A percentile compares a stretch with the other conserved stretches of the same genome.
These are phyloP conservation scores for Chirona hameri DNA, from an alignment of 2,888 invertebrate species.

Conservation along the genomic window DNA sequence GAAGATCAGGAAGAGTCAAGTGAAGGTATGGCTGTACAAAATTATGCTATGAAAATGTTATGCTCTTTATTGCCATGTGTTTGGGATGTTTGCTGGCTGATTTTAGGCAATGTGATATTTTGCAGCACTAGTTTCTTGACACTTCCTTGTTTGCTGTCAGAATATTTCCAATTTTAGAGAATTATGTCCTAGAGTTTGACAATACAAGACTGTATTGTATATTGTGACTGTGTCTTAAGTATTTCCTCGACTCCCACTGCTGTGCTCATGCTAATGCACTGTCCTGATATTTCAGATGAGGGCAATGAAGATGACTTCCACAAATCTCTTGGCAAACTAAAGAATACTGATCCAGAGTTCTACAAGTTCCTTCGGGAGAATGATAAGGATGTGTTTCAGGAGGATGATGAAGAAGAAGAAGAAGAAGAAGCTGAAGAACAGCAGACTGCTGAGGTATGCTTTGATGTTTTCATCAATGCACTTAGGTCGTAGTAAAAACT, in stretches of 20 bases:
- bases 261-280: too few relatives aligned
- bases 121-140: too few relatives aligned
- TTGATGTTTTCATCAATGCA: too few relatives aligned
- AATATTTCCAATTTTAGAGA: too few relatives aligned
- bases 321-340: not conserved
- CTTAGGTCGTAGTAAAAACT: too few relatives aligned
- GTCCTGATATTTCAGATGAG: not conserved
- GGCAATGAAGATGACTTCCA: not conserved
- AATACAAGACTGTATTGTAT: too few relatives aligned
- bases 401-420: not conserved
- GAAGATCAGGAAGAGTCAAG: not conserved
- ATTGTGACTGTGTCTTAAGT: too few relatives aligned
- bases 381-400: not conserved
- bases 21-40: not conserved
- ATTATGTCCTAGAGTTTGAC: too few relatives aligned
- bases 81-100: too few relatives aligned
- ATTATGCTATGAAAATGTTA: not conserved
- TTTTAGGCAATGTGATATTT: not conserved
- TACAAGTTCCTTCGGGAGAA: slow-evolving; percentile 1
- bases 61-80: too few relatives aligned
- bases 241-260: too few relatives aligned
- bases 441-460: not conserved
- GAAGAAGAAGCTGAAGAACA: not conserved
- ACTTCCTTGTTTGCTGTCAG: too few relatives aligned
- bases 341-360: not conserved